Evolutionary conservation across 2,113 vertebrate genomes (phyloP), one percentile per base, ranked within the genome.

Genomic region (Meleagris gallopavo): DNA sequence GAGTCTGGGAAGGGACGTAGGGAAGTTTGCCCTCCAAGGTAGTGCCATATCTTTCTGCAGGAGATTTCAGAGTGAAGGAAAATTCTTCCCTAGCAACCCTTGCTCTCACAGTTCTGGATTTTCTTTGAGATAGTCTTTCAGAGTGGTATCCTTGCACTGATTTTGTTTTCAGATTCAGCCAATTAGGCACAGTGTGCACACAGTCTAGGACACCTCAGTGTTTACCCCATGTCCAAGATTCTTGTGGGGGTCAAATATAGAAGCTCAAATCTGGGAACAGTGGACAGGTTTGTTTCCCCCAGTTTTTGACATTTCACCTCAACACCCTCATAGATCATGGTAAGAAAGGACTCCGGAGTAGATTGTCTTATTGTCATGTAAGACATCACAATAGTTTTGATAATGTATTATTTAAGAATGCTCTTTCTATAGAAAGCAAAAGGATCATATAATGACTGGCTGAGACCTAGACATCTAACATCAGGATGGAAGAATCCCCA

Each of bases 161-260:
- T 40, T 75, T 57, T 52, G 2, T 36, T 79, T 79, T 72, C 46
- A 69, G 20, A 32, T 8, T 60, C 34, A 64, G 11, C 9, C 58
- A 55, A 76, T 76, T 24, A 66, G 18, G 10, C 5, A 32, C 2
- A 3, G 5, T 61, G 10, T 69, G 6, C 1, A 1, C 4, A 54
- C 5, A 65, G 2, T 4, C 5, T 27, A 16, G 27, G 18, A 57
- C n/a, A 7, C 10, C 20, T 52, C 1, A 0, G 1, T 34, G 12
- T 65, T 73, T 83, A 22, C 24, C 2, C 0, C 12, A 89, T 13
- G 2, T 55, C 70, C 27, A 61, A 86, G 10, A 57, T 40, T 73
- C 40, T 66, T 20, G 2, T 61, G 25, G 21, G 9, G 3, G 55
- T 45, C 9, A 62, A 29, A 25, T 34, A 16, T 70, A 25, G 25